phyloP scores from a whole-genome alignment of 2,113 vertebrate genomes.

The Phocoena sinus region DNA sequence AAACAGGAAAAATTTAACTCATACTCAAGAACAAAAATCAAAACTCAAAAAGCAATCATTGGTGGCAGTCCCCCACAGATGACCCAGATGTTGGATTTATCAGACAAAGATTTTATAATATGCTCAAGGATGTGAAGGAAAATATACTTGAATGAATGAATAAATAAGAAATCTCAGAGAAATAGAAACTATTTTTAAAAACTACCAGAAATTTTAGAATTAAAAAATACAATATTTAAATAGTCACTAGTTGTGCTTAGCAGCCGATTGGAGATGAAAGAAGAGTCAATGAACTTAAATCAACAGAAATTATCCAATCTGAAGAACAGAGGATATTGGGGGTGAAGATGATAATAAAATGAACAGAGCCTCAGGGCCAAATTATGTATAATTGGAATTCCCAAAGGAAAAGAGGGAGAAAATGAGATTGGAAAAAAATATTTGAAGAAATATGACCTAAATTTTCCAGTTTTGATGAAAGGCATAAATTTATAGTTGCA shows the following conservation, averaged over 20 bases:
- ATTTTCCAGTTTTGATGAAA: slow-evolving; percentile 35
- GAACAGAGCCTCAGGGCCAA: not conserved
- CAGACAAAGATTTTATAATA: not conserved
- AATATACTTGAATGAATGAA: slow-evolving; percentile 1
- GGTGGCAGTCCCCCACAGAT: not conserved
- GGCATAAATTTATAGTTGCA: not conserved
- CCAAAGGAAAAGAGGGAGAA: slow-evolving; percentile 25
- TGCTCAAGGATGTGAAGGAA: not conserved
- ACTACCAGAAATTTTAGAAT: slow-evolving; percentile 33
- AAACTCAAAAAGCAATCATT: not conserved
- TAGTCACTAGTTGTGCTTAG: slow-evolving; percentile 3
- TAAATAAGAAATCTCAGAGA: not conserved
- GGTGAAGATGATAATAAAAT: not conserved
- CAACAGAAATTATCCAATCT: not conserved
- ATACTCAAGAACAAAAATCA: not conserved
- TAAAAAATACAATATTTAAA: not conserved
- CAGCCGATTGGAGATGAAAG: not conserved
- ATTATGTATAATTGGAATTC: not conserved
- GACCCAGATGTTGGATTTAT: not conserved
- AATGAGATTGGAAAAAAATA: slow-evolving; percentile 37
- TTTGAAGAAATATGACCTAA: slow-evolving; percentile 22
- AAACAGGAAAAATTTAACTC: slow-evolving; percentile 5
- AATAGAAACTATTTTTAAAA: not conserved
- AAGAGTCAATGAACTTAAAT: not conserved
- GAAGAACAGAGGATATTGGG: not conserved